A percentile compares a stretch with the other conserved stretches of the same genome.
Conservation (phyloP, 2,888 invertebrate species). For the Pachliopta kotzebuea region DNA sequence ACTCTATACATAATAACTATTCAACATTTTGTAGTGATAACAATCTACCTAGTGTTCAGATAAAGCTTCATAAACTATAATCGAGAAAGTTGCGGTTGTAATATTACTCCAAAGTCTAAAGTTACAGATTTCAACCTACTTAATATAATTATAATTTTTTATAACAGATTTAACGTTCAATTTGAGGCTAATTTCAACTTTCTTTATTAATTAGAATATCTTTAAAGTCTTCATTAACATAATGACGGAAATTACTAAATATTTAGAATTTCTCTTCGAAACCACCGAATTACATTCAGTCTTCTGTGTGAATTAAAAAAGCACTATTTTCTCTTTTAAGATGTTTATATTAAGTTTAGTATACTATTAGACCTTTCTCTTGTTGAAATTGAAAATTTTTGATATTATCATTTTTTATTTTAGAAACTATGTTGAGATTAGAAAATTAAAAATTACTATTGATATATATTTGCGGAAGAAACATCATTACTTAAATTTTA, state of each 20-base stretch:
- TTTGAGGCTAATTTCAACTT: background rate
- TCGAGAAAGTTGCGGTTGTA: too few relatives aligned
- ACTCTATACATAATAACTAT: too few relatives aligned
- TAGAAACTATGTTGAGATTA: background rate
- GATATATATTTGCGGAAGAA: background rate
- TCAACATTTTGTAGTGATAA: too few relatives aligned
- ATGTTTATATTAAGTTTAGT: slow-evolving; percentile 3
- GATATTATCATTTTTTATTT: background rate
- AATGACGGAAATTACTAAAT: background rate
- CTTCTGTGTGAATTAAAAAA: background rate
- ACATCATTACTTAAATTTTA: too few relatives aligned
- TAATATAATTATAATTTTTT: background rate
- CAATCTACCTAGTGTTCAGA: too few relatives aligned
- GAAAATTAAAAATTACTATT: background rate
- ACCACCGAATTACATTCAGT: background rate
- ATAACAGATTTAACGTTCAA: background rate
- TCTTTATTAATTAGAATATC: slow-evolving; percentile 1
- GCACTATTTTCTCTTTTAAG: slow-evolving; percentile 15
- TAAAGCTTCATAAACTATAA: too few relatives aligned
- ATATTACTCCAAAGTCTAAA: too few relatives aligned
- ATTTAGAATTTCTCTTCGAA: slow-evolving; percentile 1
- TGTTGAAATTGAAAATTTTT: background rate
- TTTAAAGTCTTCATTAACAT: background rate
- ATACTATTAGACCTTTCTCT: slow-evolving; percentile 13
- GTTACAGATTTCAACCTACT: too few relatives aligned